Evolutionary conservation across 1,140 invertebrate genomes (phyloP), one percentile per base, ranked within the genome.

Genomic region (Monochamus saltuarius): DNA sequence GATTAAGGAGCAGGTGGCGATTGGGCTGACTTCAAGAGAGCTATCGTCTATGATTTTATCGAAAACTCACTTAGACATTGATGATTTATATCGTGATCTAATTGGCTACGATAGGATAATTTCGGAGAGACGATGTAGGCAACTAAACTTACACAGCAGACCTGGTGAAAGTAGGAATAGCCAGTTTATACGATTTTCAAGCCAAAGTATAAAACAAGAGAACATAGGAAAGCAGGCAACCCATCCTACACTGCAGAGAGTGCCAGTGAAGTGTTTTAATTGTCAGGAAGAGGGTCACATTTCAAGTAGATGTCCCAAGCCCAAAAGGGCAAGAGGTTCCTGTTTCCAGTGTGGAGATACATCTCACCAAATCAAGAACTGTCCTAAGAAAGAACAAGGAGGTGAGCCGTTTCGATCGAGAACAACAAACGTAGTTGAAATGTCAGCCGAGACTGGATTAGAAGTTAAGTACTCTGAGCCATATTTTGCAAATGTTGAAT

Each of bases 1-100:
- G 43, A 43, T 46, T 1, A 70, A 68, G 35, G 47, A 62, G 11
- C 64, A 69, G 53, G 47, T 71, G 4, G 51, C 43, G 9, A 35
- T 61, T 3, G 68, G 68, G 1, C 13, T 69, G 4, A 14, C 16
- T 9, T 67, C 58, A 0, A 52, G 57, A 14, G 65, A 68, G 14
- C 1, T 66, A 16, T n/a, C 7, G 2, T 19, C 11, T 14, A 35
- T 58, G 45, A 47, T 59, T n/a, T 13, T 56, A 19, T 37, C 56
- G 3, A 62, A 59, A 42, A 14, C 16, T 14, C 47, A 62, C 53
- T n/a, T 16, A 2, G 55, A 58, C 34, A 14, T 40, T 14, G 61
- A 62, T 17, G 56, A 58, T 17, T 29, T 62, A 29, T 62, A 39
- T 16, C 11, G 34, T 6, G 61, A 62, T 17, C 6, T 62, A 19